Percentiles rank a stretch among this genome's conserved stretches.
Evolutionary conservation across 2,113 vertebrate species (phyloP).

Genomic region (Azemiops feae): DNA sequence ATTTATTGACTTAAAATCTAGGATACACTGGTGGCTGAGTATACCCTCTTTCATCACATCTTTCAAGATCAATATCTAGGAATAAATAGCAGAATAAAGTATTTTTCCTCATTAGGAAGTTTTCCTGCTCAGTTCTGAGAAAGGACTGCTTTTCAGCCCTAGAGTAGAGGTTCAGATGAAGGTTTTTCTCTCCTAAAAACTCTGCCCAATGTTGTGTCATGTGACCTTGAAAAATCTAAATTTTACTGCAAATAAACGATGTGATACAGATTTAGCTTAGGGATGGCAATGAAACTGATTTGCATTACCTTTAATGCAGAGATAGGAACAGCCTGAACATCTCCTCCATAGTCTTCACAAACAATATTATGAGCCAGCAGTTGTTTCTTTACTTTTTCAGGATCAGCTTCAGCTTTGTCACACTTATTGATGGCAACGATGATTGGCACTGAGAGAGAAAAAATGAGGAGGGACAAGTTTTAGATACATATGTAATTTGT

Average conservation of each 20-base stretch:
- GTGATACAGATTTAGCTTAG: not conserved
- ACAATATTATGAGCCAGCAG: slow-evolving; percentile 83
- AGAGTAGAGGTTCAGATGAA: not conserved
- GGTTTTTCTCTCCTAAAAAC: not conserved
- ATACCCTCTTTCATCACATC: not conserved
- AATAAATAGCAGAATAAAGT: not conserved
- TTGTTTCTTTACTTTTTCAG: slow-evolving; percentile 84
- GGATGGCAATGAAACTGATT: not conserved
- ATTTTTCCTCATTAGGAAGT: not conserved
- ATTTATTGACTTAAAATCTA: not conserved
- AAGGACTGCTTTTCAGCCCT: not conserved
- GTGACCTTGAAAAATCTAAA: not conserved
- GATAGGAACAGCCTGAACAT: slow-evolving; percentile 87
- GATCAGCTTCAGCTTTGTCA: slow-evolving; percentile 85
- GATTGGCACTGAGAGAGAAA: slow-evolving; percentile 79
- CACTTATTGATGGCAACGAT: slow-evolving; percentile 96
- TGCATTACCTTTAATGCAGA: slow-evolving; percentile 86
- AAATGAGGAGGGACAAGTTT: not conserved
- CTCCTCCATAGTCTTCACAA: slow-evolving; percentile 92
- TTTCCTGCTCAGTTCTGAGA: not conserved
- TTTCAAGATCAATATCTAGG: not conserved
- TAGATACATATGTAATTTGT: not conserved
- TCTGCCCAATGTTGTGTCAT: not conserved
- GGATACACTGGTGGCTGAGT: not conserved
- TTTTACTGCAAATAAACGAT: not conserved